Evolutionary conservation across 2,113 vertebrate genomes (phyloP).

Genomic region (Marcusenius ussheri): DNA sequence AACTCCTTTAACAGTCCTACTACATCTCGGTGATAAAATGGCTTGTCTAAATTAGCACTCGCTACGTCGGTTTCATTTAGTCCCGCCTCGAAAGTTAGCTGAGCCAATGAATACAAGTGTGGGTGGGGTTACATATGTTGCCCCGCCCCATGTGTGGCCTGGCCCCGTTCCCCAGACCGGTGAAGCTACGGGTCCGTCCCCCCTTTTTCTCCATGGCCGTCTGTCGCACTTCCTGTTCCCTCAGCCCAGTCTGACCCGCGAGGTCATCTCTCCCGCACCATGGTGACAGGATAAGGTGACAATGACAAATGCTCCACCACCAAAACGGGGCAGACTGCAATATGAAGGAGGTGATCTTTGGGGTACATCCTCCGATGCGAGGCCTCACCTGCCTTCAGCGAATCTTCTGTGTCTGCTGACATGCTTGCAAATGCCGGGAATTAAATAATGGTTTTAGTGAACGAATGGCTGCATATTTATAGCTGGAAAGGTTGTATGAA

Average conservation of each 20-base stretch:
- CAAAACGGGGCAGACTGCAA: background rate
- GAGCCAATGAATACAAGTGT: background rate
- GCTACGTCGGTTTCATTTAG: background rate
- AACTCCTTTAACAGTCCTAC: background rate
- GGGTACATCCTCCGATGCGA: background rate
- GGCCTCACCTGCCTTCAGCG: background rate
- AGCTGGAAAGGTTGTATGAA: background rate
- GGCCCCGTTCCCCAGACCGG: background rate
- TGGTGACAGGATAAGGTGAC: background rate
- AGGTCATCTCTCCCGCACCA: background rate
- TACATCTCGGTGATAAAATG: background rate
- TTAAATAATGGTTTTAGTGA: background rate
- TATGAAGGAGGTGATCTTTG: background rate
- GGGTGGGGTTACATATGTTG: background rate
- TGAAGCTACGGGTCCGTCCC: background rate
- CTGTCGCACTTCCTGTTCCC: background rate
- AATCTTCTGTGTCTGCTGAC: background rate
- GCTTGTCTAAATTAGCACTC: background rate
- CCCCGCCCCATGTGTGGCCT: background rate
- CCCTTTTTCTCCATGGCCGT: background rate
- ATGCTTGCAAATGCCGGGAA: background rate
- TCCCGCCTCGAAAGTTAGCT: background rate
- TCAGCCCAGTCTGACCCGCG: background rate
- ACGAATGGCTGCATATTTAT: background rate
- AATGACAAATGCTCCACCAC: background rate